Evolutionary conservation across 2,888 invertebrate species (phyloP).

Genomic region (Nomada ferruginata): DNA sequence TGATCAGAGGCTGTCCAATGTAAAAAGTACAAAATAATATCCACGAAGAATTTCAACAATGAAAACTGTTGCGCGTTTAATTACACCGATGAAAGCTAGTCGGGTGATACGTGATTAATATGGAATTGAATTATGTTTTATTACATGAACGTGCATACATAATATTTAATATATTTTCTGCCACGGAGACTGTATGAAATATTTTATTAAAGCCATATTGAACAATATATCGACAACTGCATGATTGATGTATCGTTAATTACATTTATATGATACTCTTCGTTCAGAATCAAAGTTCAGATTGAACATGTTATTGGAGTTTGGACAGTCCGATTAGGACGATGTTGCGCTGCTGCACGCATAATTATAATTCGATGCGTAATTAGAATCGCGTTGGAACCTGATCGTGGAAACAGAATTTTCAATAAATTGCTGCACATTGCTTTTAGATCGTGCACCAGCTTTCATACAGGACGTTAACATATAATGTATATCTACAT

Average conservation of each 20-base stretch:
- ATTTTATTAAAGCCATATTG: too few species aligned
- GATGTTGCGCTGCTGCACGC: neutral
- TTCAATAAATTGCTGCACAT: neutral
- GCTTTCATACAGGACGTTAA: too few species aligned
- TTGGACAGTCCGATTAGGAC: neutral
- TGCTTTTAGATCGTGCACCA: too few species aligned
- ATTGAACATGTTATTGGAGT: neutral
- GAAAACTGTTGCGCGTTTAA: neutral
- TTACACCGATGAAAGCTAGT: neutral
- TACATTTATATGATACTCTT: too few species aligned
- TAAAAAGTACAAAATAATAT: neutral
- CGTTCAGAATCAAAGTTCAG: too few species aligned
- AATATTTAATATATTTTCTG: too few species aligned
- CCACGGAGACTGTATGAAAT: too few species aligned
- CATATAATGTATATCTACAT: too few species aligned
- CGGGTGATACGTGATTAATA: neutral
- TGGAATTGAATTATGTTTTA: too few species aligned
- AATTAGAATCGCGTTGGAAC: slow-evolving; percentile 7
- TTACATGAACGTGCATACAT: too few species aligned
- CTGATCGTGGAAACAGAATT: neutral
- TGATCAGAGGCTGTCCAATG: neutral
- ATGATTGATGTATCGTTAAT: too few species aligned
- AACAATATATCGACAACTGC: too few species aligned
- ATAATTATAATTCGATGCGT: neutral
- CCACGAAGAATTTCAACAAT: neutral